Evolutionary conservation across 2,797 vertebrate species (phyloP), one percentile per base, ranked within the genome.

Genomic region (Lepilemur septentrionalis): DNA sequence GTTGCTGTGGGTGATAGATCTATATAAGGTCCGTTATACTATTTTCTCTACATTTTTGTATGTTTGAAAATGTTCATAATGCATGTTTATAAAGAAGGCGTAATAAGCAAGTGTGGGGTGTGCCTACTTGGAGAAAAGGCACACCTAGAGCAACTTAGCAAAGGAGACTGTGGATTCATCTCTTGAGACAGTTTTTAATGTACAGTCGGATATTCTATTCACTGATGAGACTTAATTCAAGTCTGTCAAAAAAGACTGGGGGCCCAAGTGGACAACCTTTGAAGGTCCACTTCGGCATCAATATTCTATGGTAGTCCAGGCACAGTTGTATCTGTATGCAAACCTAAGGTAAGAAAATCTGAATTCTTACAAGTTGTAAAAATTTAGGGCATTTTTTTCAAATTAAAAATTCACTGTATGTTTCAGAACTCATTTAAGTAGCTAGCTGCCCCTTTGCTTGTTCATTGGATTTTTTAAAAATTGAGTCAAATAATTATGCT

Each of bases 361-460:
- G 46, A 92, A 90, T 93, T 97, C 35, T 95, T 75, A 55, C 8
- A 94, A 87, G 38, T 69, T 4, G 20, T 73, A 83, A 46, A 5
- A 55, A 65, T 93, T 89, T 63, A 83, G 46, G 41, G 6, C 14
- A 86, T 30, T 72, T 73, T 67, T 67, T 65, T 35, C 2, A 55
- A 91, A 72, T 46, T 50, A 81, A 96, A 85, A 85, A 76, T 67
- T 89, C 43, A 82, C 14, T 28, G 3, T 35, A 86, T 52, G 10
- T 81, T 94, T 92, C 28, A 89, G 41, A 92, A 63, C 9, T 73
- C n/a, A 73, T 72, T 57, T 86, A 95, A 82, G 17, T 80, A 94
- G 46, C 48, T 72, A 70, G 6, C 4, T 80, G n/a, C 50, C 32
- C 12, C 32, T 57, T 75, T 73, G 35, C 48, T 93, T 96, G 7